Evolutionary conservation across 2,888 invertebrate genomes (phyloP), one percentile per base, ranked within the genome.

Genomic region (Perizoma flavofasciatum): DNA sequence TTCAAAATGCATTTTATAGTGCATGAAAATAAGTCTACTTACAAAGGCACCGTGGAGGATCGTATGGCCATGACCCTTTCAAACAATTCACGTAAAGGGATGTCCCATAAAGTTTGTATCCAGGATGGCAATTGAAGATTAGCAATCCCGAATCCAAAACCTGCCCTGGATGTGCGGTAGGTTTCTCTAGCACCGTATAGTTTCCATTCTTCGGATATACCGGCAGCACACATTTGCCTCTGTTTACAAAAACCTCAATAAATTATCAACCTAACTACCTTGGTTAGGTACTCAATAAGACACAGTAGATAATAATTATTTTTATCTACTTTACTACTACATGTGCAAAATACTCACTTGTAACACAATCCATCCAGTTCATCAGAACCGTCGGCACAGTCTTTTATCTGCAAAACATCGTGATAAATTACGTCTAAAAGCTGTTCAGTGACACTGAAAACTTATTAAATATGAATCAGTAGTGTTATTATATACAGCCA

Each of bases 31-130:
- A 22, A 22, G 22, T 22, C 22, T 6, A 47, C 52, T 53, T 53
- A 58, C 58, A 54, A 7, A 66, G 49, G 40, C 66, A 66, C 47
- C 57, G 22, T 0, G 59, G 61, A 33, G 63, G 51, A 44, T 66
- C 55, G 7, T 61, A 55, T 6, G 66, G 54, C 66, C 66, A 66
- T 43, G 59, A 59, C 7, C 66, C 66, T 41, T 59, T 61, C 4
- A 22, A 11, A 33, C 66, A 66, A 54, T 61, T 44, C 9, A 63
- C 49, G 49, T 57, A 55, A 37, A 51, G 53, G 9, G 54, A 37
- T 5, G 56, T 37, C 40, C 63, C 63, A 9, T 56, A 37, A 4
- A 63, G 63, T 40, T 59, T 61, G 22, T 59, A 59, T 22, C 66
- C 66, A 6, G 44, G 33, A 43, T 57, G 47, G 10, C 66, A 66